Conservation (phyloP, 2,113 vertebrate species). For the Sorex araneus region DNA sequence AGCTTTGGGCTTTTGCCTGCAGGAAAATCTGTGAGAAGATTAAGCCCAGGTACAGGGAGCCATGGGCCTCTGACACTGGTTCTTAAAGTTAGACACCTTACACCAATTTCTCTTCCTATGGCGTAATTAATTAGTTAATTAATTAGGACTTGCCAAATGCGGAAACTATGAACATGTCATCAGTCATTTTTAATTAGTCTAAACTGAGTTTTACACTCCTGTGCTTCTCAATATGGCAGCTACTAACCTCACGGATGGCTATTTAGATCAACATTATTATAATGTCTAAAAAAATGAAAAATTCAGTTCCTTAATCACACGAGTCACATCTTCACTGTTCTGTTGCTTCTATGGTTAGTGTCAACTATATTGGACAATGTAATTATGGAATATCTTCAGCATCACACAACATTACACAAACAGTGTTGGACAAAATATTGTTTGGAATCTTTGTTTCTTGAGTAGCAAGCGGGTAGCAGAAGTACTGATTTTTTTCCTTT, state of each 20-base stretch:
- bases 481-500: slow-evolving; percentile 28
- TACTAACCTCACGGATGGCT: background rate
- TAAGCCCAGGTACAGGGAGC: background rate
- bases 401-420: background rate
- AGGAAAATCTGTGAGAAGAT: background rate
- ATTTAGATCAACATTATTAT: background rate
- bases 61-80: background rate
- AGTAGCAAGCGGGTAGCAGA: background rate
- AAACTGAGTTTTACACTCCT: background rate
- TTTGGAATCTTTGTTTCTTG: background rate
- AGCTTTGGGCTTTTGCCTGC: background rate
- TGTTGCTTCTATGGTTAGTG: background rate
- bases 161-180: background rate
- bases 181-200: background rate
- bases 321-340: background rate
- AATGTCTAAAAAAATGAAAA: background rate
- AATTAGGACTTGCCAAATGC: background rate
- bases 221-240: background rate
- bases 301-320: background rate
- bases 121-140: slow-evolving; percentile 1
- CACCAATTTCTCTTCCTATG: slow-evolving; percentile 18
- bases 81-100: background rate
- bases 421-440: background rate
- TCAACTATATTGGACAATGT: too few relatives aligned
- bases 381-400: background rate